A percentile compares a stretch with the other conserved stretches of the same genome.
These are phyloP conservation scores for Corynorhinus townsendii DNA, from an alignment of 2,113 vertebrate species.

Conservation along the genomic window DNA sequence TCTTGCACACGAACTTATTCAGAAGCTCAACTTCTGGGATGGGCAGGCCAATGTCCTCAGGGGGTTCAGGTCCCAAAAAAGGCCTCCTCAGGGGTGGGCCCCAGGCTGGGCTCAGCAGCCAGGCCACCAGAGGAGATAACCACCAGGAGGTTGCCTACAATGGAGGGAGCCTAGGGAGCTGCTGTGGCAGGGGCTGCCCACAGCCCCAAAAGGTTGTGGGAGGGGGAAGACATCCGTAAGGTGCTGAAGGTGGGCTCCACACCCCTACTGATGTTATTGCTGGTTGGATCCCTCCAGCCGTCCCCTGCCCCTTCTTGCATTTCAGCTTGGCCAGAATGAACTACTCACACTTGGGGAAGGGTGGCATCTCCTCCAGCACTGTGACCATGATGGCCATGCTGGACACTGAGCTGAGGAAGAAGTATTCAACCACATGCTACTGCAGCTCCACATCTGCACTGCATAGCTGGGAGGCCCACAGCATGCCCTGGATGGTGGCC, in stretches of 20 bases:
- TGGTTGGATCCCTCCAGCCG: conserved; percentile 84
- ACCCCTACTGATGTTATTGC: conserved; percentile 86
- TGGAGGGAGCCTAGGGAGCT: conserved; percentile 70
- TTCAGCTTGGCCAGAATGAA: conserved; percentile 94
- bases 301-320: conserved; percentile 94
- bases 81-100: conserved; percentile 87
- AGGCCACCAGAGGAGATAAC: conserved; percentile 90
- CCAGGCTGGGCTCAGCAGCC: conserved; percentile 73
- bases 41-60: conserved; percentile 89
- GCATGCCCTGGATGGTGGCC: conserved; percentile 92
- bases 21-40: conserved; percentile 92
- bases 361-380: conserved; percentile 93
- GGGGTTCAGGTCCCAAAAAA: conserved; percentile 78
- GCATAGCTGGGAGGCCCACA: conserved; percentile 92
- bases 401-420: conserved; percentile 92
- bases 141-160: conserved; percentile 87
- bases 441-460: conserved; percentile 92
- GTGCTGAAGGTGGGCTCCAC: conserved; percentile 86
- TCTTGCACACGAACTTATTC: conserved; percentile 96
- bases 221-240: conserved; percentile 92
- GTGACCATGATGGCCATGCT: conserved; percentile 94
- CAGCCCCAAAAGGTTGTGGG: conserved; percentile 90
- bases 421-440: conserved; percentile 92
- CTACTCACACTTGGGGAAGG: conserved; percentile 92
- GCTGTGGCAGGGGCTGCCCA: conserved; percentile 81